Base-by-base conservation (phyloP, 2,888 invertebrate genomes). In the Parnassius apollo region DNA sequence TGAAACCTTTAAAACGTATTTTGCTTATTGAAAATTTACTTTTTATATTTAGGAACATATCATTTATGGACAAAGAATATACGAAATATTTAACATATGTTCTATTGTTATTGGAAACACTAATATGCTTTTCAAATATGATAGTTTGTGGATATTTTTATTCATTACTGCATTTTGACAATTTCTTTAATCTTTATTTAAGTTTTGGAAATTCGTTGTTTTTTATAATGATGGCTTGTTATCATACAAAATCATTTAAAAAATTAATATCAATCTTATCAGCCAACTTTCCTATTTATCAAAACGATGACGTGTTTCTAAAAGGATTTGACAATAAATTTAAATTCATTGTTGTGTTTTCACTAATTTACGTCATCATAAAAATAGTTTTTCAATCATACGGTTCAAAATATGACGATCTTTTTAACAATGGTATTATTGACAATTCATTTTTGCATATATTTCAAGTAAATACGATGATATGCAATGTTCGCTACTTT, bases 21-120 rank as follows among this genome's bases (percentile, higher is more conserved):
- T 9, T 58, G 2, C 3, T 45, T 12, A 44, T 58, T 3, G 62
- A 48, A 55, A 62, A 58, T 45, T 0, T 57, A n/a, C 13, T 62
- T n/a, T 58, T 62, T 45, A 35, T 58, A 50, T 62, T 62, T 13
- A 58, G 58, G 25, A 62, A 62, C 58, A 45, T 62, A 35, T 58
- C 54, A 0, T 55, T 50, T 7, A 45, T 49, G 25, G 8, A 12
- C 7, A 55, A 7, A 7, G 54, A 25, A 58, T 13, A 25, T 25
- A 2, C 44, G 22, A 44, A 50, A 8, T 13, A 35, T 25, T 9
- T 55, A 13, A 62, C 58, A 54, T 54, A 13, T 9, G 18, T 22
- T 10, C 7, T 1, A 13, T 3, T 58, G 7, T 2, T 54, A 44
- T 1, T 13, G 22, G 54, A 58, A 8, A 54, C 44, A 9, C 44